Evolutionary conservation across 2,797 vertebrate genomes (phyloP).

Genomic region (Toxotes lorentzi): DNA sequence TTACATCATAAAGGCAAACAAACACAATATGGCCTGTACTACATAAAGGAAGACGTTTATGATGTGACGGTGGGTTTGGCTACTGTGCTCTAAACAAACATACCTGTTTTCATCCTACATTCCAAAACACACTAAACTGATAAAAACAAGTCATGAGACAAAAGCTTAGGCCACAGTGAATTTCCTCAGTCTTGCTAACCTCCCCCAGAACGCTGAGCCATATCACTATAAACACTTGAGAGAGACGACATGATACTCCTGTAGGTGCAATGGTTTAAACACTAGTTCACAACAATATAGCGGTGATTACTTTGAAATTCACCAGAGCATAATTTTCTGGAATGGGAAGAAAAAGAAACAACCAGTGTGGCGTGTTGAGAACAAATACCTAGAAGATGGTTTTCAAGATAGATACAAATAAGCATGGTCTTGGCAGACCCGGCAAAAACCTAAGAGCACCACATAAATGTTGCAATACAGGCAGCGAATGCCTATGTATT

Average conservation of each 20-base stretch:
- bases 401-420: constrained; percentile 47
- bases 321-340: neutral
- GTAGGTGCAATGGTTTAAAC: constrained; percentile 11
- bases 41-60: constrained; percentile 34
- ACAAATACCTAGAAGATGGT: constrained; percentile 29
- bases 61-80: constrained; percentile 29
- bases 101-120: constrained; percentile 26
- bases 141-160: constrained; percentile 15
- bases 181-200: constrained; percentile 3
- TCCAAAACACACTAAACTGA: constrained; percentile 12
- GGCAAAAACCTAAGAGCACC: constrained; percentile 32
- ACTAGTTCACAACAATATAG: constrained; percentile 18
- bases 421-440: constrained; percentile 31
- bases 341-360: constrained; percentile 4
- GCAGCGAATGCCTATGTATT: constrained; percentile 43
- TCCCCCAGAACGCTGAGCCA: neutral
- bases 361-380: constrained; percentile 14
- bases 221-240: constrained; percentile 20
- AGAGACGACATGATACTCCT: constrained; percentile 2
- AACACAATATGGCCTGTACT: constrained; percentile 49
- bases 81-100: neutral
- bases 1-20: constrained; percentile 73
- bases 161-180: constrained; percentile 5
- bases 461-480: constrained; percentile 51
- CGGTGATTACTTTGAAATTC: constrained; percentile 31